Evolutionary conservation across 2,113 vertebrate genomes (phyloP), one percentile per base, ranked within the genome.

Genomic region (Tupaia chinensis): DNA sequence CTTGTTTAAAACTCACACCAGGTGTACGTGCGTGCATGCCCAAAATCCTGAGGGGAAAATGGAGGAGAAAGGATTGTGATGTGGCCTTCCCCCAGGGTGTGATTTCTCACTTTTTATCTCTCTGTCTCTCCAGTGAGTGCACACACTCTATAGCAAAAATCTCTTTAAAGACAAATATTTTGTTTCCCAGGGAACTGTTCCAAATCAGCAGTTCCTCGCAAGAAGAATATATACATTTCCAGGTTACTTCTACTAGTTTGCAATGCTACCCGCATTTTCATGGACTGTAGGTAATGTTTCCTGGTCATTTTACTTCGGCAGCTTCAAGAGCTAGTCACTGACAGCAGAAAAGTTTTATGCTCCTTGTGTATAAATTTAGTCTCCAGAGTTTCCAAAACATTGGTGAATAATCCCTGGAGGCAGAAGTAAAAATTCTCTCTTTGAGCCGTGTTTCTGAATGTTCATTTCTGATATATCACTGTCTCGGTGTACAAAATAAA

Each of bases 311-410:
- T 27, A n/a, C 79, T 76, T 87, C 72, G 81, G 60, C n/a, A 82
- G 58, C 63, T 81, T 10, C 81, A 25, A 94, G 25, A 94, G 79
- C 44, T 89, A 83, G 54, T 79, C 93, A 60, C 70, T 58, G 79
- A 89, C 73, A 89, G 34, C 78, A 93, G 89, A 89, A 94, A 93
- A 81, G 25, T 89, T 93, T 80, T 94, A 78, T n/a, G 79, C 78
- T 89, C 85, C 90, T 95, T 94, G 83, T 91, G 61, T 85, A 84
- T 91, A 91, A 92, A 91, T 92, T 81, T 87, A 87, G 53, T 77
- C 68, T 87, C 25, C 79, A 84, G 72, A 91, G 87, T 97, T 97
- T 96, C 95, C 96, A 97, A 94, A 97, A 98, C 92, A 93, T 95
- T 80, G 58, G 72, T 80, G 58, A 96, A 76, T 20, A 92, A 53